phyloP scores from a whole-genome alignment of 2,797 vertebrate species.

The Danio kyathit region DNA sequence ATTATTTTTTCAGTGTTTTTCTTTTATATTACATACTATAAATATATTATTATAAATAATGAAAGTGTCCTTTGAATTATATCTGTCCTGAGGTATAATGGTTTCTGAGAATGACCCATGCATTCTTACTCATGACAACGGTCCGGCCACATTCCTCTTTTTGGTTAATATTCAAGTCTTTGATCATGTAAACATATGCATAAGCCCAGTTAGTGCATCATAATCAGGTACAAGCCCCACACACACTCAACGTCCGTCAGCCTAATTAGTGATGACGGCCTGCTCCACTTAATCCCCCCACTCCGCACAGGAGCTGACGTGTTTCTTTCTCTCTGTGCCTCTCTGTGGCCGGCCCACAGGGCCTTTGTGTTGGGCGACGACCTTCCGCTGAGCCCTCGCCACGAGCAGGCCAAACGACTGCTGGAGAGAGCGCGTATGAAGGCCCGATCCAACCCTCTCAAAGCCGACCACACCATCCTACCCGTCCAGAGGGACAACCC shows the following conservation, averaged over 20 bases:
- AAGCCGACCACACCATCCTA: slow-evolving; percentile 89
- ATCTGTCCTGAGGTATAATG: not conserved
- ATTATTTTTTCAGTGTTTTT: not conserved
- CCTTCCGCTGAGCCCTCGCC: slow-evolving; percentile 77
- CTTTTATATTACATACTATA: not conserved
- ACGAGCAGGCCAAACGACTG: slow-evolving; percentile 84
- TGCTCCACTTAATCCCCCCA: slow-evolving; percentile 81
- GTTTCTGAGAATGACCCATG: not conserved
- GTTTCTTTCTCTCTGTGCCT: slow-evolving; percentile 63
- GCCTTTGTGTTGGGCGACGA: slow-evolving; percentile 74
- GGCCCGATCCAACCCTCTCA: slow-evolving; percentile 87
- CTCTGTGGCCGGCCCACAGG: slow-evolving; percentile 65
- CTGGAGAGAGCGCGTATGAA: slow-evolving; percentile 86
- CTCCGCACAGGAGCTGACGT: slow-evolving; percentile 68
- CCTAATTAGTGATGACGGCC: slow-evolving; percentile 83
- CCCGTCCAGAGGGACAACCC: slow-evolving; percentile 67
- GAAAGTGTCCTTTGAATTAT: not conserved
- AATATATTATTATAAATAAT: not conserved
- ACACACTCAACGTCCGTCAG: slow-evolving; percentile 65
- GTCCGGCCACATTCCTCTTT: not conserved
- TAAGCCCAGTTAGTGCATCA: slow-evolving; percentile 46
- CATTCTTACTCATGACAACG: not conserved
- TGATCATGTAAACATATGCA: slow-evolving; percentile 42
- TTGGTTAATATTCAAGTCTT: slow-evolving; percentile 23
- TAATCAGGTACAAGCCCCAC: slow-evolving; percentile 42